Percentiles rank a stretch among this genome's conserved stretches.
These are phyloP conservation scores for Ridgeia piscesae DNA, from an alignment of 1,140 invertebrate species.

Conservation along the genomic window DNA sequence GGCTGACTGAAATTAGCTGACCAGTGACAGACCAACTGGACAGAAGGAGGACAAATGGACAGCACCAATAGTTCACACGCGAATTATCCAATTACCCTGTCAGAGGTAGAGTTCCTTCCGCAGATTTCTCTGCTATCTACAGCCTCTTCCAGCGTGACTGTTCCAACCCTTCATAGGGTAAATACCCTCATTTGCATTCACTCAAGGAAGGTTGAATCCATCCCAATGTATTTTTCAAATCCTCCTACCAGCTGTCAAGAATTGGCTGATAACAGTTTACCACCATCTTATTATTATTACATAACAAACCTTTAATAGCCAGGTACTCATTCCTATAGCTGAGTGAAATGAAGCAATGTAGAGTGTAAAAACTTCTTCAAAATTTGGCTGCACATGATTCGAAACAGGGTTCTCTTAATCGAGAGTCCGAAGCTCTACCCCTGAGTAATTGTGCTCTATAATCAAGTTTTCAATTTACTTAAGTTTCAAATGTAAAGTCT, in stretches of 20 bases:
- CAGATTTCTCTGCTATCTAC: neutral
- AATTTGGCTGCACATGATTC: no score
- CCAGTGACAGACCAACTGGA: neutral
- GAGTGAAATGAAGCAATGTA: no score
- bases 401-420: no score
- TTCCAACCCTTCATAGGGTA: neutral
- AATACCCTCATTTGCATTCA: neutral
- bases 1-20: neutral
- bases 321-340: no score
- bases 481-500: no score
- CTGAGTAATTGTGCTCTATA: no score
- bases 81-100: constrained; percentile 1
- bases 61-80: neutral
- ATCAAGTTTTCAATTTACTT: no score
- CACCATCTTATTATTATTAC: neutral
- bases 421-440: no score
- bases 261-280: neutral
- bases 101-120: neutral
- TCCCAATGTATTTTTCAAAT: neutral
- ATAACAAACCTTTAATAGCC: neutral
- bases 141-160: neutral
- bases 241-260: neutral
- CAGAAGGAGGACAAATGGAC: neutral
- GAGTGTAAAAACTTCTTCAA: no score
- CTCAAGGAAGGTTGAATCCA: neutral